Percentiles rank a stretch among this genome's conserved stretches.
Conservation (phyloP, 2,888 invertebrate genomes). For the Cataglyphis rosenhaueri region DNA sequence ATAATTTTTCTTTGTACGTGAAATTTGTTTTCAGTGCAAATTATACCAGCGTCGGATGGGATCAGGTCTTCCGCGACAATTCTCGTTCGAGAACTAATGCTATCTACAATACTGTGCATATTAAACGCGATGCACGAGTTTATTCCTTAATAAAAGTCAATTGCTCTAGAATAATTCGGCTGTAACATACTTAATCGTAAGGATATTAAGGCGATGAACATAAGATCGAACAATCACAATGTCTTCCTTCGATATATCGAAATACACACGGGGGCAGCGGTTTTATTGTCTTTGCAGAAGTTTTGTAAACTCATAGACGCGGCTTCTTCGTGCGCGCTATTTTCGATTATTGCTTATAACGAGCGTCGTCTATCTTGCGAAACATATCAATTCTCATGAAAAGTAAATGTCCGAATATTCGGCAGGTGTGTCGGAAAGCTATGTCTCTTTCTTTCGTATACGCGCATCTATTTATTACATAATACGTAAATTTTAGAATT, state of each 20-base stretch:
- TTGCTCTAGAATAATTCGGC: constrained; percentile 81
- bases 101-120: constrained; percentile 76
- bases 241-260: constrained; percentile 77
- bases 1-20: background rate
- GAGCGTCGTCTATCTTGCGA: constrained; percentile 69
- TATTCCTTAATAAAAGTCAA: constrained; percentile 84
- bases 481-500: background rate
- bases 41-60: constrained; percentile 71
- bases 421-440: constrained; percentile 50
- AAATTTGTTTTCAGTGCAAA: constrained; percentile 76
- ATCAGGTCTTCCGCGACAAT: constrained; percentile 73
- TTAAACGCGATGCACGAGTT: constrained; percentile 78
- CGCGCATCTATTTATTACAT: background rate
- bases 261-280: constrained; percentile 76
- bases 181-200: constrained; percentile 63
- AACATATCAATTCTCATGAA: constrained; percentile 57
- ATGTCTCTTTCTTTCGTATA: constrained; percentile 37
- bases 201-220: constrained; percentile 43
- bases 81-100: constrained; percentile 73
- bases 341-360: constrained; percentile 74
- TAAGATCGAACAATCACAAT: constrained; percentile 77
- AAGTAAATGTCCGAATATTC: constrained; percentile 27
- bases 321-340: constrained; percentile 76
- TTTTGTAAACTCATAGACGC: constrained; percentile 76
- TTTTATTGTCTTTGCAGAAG: constrained; percentile 74